Conservation (phyloP, 1,140 invertebrate genomes). For the Leptonema lineaticorne region DNA sequence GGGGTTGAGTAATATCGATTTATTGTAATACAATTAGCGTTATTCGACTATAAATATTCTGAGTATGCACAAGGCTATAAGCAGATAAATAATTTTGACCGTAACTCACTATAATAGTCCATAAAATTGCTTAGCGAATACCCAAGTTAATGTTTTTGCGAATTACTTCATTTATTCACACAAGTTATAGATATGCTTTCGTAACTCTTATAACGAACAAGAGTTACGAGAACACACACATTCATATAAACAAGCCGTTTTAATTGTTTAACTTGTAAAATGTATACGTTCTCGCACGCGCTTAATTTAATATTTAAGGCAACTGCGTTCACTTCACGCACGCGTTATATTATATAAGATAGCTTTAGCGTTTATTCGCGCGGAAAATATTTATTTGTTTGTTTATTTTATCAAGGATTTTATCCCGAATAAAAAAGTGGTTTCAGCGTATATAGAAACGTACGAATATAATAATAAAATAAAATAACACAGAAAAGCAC, state of each 20-base stretch:
- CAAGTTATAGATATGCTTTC: background rate
- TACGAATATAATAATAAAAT: too few species aligned
- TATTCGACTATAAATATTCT: background rate
- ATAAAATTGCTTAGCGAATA: background rate
- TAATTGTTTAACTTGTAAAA: background rate
- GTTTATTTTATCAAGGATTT: slow-evolving; percentile 3
- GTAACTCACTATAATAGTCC: background rate
- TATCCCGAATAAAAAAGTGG: background rate
- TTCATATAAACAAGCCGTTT: background rate
- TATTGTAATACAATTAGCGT: background rate
- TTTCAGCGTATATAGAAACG: too few species aligned
- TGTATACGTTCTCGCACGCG: background rate
- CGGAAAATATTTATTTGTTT: background rate
- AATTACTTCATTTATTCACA: background rate
- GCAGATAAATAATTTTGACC: background rate
- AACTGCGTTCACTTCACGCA: too few species aligned
- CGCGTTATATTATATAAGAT: too few species aligned
- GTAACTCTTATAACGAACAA: background rate
- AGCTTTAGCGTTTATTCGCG: background rate
- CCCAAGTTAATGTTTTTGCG: background rate
- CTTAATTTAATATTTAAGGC: background rate
- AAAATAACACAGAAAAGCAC: too few species aligned
- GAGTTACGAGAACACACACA: background rate
- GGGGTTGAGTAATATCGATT: too few species aligned
- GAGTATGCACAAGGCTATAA: background rate